These are phyloP conservation scores for Hyposoter dolosus DNA, from an alignment of 2,888 invertebrate species.

Conservation along the genomic window DNA sequence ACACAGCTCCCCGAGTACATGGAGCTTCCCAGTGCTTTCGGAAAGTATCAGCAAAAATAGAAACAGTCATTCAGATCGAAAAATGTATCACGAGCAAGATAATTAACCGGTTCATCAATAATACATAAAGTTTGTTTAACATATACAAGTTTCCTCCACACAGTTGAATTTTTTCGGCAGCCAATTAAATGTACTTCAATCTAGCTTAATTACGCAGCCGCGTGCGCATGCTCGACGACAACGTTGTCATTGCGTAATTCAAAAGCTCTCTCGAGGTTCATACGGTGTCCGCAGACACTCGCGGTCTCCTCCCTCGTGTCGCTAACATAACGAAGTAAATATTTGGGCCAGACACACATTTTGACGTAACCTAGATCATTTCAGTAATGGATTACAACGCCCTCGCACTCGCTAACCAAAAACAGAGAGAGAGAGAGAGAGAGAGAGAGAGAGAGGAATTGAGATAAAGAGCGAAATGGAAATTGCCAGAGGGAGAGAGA, in stretches of 20 bases:
- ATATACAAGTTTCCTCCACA: background rate
- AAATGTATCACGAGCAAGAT: background rate
- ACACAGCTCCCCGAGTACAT: background rate
- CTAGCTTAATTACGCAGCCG: background rate
- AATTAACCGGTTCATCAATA: background rate
- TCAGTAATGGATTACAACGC: constrained; percentile 38
- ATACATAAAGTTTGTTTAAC: background rate
- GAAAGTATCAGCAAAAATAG: background rate
- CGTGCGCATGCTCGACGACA: background rate
- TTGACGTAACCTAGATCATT: constrained; percentile 59
- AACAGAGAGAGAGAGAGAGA: constrained; percentile 26
- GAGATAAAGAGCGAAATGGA: constrained; percentile 1
- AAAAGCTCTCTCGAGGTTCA: constrained; percentile 35
- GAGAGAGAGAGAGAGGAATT: constrained; percentile 13
- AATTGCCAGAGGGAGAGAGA: constrained; percentile 4
- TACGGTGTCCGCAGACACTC: constrained; percentile 6
- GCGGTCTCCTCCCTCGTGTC: constrained; percentile 49
- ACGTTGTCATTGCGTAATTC: constrained; percentile 26
- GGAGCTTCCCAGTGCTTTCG: background rate
- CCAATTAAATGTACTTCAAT: constrained; percentile 8
- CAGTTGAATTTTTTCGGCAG: background rate
- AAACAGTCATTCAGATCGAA: background rate
- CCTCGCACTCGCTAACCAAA: constrained; percentile 10
- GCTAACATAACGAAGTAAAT: constrained; percentile 67
- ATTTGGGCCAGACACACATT: constrained; percentile 67